Conservation (phyloP, 2,797 vertebrate genomes). For the Helarctos malayanus region DNA sequence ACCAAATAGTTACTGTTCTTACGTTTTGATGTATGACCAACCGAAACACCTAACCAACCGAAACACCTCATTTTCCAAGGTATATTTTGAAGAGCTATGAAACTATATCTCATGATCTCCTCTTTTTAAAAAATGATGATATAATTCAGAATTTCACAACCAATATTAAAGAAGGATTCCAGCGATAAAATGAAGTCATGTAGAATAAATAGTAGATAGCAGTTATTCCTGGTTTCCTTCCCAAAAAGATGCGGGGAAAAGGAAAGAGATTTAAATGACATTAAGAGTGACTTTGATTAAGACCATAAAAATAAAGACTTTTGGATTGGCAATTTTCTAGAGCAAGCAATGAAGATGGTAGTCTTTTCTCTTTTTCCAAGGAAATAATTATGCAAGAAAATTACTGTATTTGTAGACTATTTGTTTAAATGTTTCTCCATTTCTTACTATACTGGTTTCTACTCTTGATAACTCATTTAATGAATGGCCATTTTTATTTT, state of each 20-base stretch:
- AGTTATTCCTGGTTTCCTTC: background rate
- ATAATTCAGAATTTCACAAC: background rate
- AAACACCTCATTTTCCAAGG: background rate
- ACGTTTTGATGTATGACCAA: background rate
- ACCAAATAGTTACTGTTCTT: background rate
- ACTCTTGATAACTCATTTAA: background rate
- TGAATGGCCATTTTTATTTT: background rate
- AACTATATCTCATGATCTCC: background rate
- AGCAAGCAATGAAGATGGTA: background rate
- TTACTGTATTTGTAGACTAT: background rate
- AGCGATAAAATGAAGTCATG: background rate
- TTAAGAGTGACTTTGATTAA: background rate
- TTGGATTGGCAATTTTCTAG: background rate
- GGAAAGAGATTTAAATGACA: background rate
- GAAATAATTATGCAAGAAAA: constrained; percentile 13
- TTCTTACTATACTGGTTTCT: background rate
- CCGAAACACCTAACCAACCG: background rate
- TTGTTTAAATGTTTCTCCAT: background rate
- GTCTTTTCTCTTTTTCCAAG: background rate
- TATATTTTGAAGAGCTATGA: background rate
- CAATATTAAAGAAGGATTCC: background rate
- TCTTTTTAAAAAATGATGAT: background rate
- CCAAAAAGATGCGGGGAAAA: background rate
- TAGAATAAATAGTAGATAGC: background rate
- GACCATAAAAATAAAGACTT: background rate